Percentiles rank a stretch among this genome's conserved stretches.
These are phyloP conservation scores for Galerucella pusilla DNA, from an alignment of 2,888 invertebrate species.

Conservation along the genomic window DNA sequence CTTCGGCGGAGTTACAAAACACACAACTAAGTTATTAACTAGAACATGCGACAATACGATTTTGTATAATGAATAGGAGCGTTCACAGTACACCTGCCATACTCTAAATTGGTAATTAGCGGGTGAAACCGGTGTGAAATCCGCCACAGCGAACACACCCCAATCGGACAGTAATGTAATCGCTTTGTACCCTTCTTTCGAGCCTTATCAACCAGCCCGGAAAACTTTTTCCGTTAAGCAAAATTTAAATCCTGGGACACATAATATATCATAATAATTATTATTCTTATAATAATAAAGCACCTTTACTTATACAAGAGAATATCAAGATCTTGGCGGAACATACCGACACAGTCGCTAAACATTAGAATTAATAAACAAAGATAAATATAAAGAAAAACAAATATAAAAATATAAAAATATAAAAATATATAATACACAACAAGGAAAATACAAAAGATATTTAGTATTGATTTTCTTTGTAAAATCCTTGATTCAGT, in stretches of 20 bases:
- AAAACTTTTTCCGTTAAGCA: conserved; percentile 6
- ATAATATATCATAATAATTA: not conserved
- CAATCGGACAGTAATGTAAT: conserved; percentile 64
- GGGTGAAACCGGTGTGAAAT: conserved; percentile 66
- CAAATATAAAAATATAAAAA: no score
- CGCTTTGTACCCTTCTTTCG: conserved; percentile 45
- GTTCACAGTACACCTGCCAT: conserved; percentile 62
- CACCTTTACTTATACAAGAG: no score
- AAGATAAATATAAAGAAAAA: no score
- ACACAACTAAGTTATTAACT: conserved; percentile 60
- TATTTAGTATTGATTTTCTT: not conserved
- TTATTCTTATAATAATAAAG: not conserved
- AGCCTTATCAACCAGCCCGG: conserved; percentile 21
- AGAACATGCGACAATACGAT: conserved; percentile 61
- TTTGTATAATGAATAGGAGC: conserved; percentile 60
- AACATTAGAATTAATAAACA: no score
- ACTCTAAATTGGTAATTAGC: conserved; percentile 66
- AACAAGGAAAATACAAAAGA: no score
- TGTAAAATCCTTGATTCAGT: not conserved
- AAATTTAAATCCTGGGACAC: not conserved
- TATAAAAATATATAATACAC: no score
- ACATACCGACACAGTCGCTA: no score
- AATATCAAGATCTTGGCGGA: no score
- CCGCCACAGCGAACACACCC: conserved; percentile 64
- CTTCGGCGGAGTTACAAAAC: conserved; percentile 41